These are phyloP conservation scores for Babylonia areolata DNA, from an alignment of 1,140 invertebrate genomes.

Conservation along the genomic window DNA sequence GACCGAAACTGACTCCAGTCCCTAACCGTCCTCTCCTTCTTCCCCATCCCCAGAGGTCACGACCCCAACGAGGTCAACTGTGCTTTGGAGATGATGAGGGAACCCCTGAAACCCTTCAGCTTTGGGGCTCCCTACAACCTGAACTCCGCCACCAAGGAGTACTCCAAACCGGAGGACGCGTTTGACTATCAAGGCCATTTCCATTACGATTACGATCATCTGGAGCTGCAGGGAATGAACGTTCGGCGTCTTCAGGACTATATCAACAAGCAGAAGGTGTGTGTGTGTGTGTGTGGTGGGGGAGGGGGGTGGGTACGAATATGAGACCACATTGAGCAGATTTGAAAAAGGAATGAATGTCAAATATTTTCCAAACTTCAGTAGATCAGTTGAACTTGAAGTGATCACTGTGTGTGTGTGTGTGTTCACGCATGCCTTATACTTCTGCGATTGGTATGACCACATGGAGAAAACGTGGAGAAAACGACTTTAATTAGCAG, in stretches of 20 bases:
- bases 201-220: conserved; percentile 51
- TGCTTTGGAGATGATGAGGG: conserved; percentile 48
- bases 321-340: too few relatives aligned
- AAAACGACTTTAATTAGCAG: too few relatives aligned
- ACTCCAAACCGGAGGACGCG: conserved; percentile 43
- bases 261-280: conserved; percentile 45
- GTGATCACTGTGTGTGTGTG: too few relatives aligned
- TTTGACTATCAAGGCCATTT: conserved; percentile 51
- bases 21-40: background rate
- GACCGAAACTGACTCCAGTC: too few relatives aligned
- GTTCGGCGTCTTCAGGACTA: conserved; percentile 33
- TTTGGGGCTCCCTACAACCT: conserved; percentile 55
- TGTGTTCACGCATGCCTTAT: too few relatives aligned
- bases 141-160: conserved; percentile 44
- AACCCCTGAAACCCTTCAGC: conserved; percentile 54
- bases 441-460: too few relatives aligned
- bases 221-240: conserved; percentile 48
- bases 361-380: too few relatives aligned
- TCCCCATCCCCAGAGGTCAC: conserved; percentile 35
- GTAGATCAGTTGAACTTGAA: too few relatives aligned
- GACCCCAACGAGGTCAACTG: conserved; percentile 47
- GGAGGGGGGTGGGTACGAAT: too few relatives aligned
- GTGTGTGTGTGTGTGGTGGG: conserved; percentile 13
- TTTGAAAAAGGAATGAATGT: too few relatives aligned
- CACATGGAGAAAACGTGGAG: too few relatives aligned